Percentiles rank a stretch among this genome's conserved stretches.
These are phyloP conservation scores for Phalacrocorax aristotelis DNA, from an alignment of 2,113 vertebrate genomes.

Conservation along the genomic window DNA sequence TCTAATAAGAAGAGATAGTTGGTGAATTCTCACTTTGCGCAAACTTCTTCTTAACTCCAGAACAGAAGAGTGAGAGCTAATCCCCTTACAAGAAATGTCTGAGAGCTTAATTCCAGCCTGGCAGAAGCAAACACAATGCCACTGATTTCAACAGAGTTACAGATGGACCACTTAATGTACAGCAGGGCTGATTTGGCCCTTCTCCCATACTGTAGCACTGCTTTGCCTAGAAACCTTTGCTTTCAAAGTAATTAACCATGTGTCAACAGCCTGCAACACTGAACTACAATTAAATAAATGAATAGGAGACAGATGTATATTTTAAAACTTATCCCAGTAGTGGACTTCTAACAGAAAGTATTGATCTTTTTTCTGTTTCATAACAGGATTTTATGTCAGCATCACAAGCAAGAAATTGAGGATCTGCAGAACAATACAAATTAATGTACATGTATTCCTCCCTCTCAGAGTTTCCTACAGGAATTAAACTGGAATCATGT, in stretches of 20 bases:
- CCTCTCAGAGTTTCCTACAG: not conserved
- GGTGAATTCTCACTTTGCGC: not conserved
- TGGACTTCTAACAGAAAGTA: not conserved
- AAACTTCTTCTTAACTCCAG: not conserved
- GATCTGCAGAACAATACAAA: not conserved
- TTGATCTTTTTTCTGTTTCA: not conserved
- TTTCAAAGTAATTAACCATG: not conserved
- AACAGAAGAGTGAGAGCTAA: not conserved
- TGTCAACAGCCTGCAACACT: not conserved
- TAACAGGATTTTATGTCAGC: not conserved
- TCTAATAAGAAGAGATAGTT: not conserved
- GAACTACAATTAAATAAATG: not conserved
- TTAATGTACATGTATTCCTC: not conserved
- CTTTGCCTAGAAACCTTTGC: not conserved
- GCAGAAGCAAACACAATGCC: not conserved
- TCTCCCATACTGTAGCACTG: not conserved
- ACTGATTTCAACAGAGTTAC: not conserved
- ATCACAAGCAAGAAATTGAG: not conserved
- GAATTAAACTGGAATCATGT: not conserved
- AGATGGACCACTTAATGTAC: not conserved
- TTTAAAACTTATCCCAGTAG: not conserved
- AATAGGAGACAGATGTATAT: not conserved
- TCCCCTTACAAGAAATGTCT: not conserved
- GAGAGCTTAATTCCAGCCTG: not conserved
- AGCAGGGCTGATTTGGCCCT: not conserved